Conservation (phyloP, 2,888 invertebrate species). For the Margaritifera margaritifera region DNA sequence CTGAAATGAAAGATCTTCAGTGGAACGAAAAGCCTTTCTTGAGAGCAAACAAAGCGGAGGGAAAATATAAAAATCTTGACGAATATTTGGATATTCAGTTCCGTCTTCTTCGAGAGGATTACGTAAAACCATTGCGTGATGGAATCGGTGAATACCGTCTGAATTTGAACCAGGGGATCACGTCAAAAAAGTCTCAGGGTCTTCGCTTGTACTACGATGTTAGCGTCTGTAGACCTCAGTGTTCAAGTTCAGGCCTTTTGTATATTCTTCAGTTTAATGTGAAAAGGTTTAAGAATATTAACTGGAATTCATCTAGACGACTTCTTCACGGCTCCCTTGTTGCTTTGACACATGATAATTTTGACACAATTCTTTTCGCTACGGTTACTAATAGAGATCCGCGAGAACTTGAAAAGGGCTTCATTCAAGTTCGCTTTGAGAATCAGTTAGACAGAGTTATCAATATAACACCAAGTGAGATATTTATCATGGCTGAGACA, state of each 20-base stretch:
- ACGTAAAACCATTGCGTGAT: constrained; percentile 82
- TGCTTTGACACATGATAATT: constrained; percentile 82
- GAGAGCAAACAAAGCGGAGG: constrained; percentile 78
- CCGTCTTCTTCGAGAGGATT: constrained; percentile 86
- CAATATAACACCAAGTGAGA: constrained; percentile 26
- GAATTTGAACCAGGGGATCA: constrained; percentile 9
- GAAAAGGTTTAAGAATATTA: constrained; percentile 27
- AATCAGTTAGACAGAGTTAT: constrained; percentile 20
- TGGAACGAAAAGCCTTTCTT: constrained; percentile 72
- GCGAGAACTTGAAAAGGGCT: constrained; percentile 50
- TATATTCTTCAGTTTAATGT: constrained; percentile 54
- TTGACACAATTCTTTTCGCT: constrained; percentile 81
- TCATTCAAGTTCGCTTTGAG: constrained; percentile 54
- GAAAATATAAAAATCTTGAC: constrained; percentile 79
- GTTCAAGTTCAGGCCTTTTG: constrained; percentile 50
- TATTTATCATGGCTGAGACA: constrained; percentile 82
- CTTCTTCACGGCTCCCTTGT: constrained; percentile 84
- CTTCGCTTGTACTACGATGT: constrained; percentile 61
- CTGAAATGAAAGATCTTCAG: constrained; percentile 68
- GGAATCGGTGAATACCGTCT: constrained; percentile 78
- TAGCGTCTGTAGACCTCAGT: constrained; percentile 51
- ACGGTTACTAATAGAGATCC: constrained; percentile 73
- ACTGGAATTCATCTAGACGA: constrained; percentile 76
- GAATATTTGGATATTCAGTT: constrained; percentile 87
- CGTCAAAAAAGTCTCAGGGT: constrained; percentile 37